phyloP scores from a whole-genome alignment of 2,797 vertebrate species.

The Aldrovandia affinis region DNA sequence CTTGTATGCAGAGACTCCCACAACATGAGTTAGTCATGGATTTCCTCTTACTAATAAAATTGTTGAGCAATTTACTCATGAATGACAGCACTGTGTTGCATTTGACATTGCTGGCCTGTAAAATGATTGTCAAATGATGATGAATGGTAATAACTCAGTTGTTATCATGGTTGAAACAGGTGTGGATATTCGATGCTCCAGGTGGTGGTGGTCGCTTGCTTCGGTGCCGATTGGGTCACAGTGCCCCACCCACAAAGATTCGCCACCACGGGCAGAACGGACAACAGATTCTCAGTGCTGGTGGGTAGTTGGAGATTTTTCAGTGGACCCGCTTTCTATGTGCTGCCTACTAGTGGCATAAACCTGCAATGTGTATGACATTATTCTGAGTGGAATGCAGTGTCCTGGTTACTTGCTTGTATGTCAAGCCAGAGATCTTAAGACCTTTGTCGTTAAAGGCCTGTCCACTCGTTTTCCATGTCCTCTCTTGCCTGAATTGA shows the following conservation, averaged over 20 bases:
- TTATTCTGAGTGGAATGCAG: no score
- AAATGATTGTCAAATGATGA: not conserved
- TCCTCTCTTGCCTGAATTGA: no score
- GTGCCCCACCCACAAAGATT: conserved; percentile 86
- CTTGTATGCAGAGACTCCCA: not conserved
- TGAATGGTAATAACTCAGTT: not conserved
- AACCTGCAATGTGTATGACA: no score
- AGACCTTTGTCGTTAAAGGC: no score
- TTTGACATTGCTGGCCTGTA: not conserved
- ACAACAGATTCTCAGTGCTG: conserved; percentile 90
- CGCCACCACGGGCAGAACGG: conserved; percentile 85
- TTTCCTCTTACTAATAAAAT: not conserved
- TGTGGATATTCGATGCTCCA: conserved; percentile 95
- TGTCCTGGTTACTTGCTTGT: no score
- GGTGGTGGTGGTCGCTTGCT: conserved; percentile 84
- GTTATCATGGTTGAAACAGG: conserved; percentile 62
- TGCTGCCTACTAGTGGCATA: no score
- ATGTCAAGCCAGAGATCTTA: no score
- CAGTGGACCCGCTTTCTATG: not conserved
- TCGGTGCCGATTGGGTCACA: conserved; percentile 85
- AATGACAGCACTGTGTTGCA: not conserved
- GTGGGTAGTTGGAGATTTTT: conserved; percentile 59
- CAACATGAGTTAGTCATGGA: not conserved
- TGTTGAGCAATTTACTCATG: not conserved
- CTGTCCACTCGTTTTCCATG: no score